Base-by-base conservation (phyloP, 1,140 invertebrate genomes). In the Drosophila triauraria region DNA sequence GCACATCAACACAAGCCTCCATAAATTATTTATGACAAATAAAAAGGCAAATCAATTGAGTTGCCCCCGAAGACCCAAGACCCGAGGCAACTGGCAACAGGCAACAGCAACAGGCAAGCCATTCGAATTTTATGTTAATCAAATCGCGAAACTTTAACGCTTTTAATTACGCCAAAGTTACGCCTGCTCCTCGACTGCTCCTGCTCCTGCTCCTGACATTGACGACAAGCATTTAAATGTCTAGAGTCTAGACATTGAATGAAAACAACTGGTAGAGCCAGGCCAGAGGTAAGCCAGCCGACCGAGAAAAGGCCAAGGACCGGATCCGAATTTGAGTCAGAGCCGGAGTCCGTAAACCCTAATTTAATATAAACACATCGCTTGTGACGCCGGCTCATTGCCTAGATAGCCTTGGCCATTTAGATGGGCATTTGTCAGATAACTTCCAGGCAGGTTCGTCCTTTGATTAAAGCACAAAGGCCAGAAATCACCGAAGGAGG, bases 331-430 rank as follows among this genome's bases (percentile, higher is more conserved):
- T 27, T 53, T 46, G 59, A 74, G 68, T 20, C 51, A 10, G 2
- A 54, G 32, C 32, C 32, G 51, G 23, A 38, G 51, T 74, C 63
- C 71, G 64, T 61, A 84, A 78, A 70, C 69, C 79, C 79, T 86
- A 87, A 87, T 87, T 86, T 87, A 87, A 86, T 87, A 82, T 72
- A 86, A 88, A 88, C 80, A 88, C 71, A 83, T 84, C 76, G 76
- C 63, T 77, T 79, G 67, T 43, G 85, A 57, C 58, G 54, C 59
- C 78, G 61, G 64, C 65, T 70, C 42, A 59, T 60, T 54, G 71
- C 32, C 48, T 27, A 40, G 48, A 77, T 60, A 61, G 75, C 43
- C 43, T 70, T 69, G 56, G 48, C 61, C 84, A 67, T 84, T 84
- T 74, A 85, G 78, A 84, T 88, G 69, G 78, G 27, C 81, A 85